Base-by-base conservation (phyloP, 2,888 invertebrate species). In the Nowickia ferox region DNA sequence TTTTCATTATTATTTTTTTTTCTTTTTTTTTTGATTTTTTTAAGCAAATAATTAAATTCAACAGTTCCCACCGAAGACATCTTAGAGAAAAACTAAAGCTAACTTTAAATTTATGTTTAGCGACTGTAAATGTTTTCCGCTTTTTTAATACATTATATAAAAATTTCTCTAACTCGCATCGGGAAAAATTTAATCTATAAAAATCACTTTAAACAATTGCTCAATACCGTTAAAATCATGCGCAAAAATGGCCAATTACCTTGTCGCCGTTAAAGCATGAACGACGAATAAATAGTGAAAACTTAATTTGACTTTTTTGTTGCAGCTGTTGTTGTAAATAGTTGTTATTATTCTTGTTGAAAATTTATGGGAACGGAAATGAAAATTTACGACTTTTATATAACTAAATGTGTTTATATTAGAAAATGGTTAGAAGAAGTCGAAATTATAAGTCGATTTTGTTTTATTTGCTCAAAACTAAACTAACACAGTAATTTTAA, bases 301-400 rank as follows among this genome's bases (percentile, higher is more conserved):
- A 78, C 72, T 87, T 83, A 87, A 87, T 75, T 81, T 81, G 59
- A 57, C 17, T 46, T 71, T 59, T 76, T 51, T 30, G 1, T 13
- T n/a, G 19, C 19, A 69, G 55, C 82, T 71, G 11, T 22, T 30
- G 6, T 75, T 74, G 46, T 74, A n/a, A n/a, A n/a, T n/a, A n/a
- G 59, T 46, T 55, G 53, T 19, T 55, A 59, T 72, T 59, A 71
- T 30, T 30, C 30, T 30, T 30, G 30, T 30, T 30, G 77, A 66
- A 71, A 84, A 84, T 83, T 79, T 83, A 83, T 86, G 86, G 79
- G 86, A 86, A 86, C 86, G 86, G 86, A 86, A 86, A 86, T 86
- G 86, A 72, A 83, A 86, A 86, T 86, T 83, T 86, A 86, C 86
- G 76, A 76, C 59, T 51, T 40, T 88, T 88, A 87, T 87, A 86